Conservation (phyloP, 2,113 vertebrate genomes). For the Oenanthe oenanthe region DNA sequence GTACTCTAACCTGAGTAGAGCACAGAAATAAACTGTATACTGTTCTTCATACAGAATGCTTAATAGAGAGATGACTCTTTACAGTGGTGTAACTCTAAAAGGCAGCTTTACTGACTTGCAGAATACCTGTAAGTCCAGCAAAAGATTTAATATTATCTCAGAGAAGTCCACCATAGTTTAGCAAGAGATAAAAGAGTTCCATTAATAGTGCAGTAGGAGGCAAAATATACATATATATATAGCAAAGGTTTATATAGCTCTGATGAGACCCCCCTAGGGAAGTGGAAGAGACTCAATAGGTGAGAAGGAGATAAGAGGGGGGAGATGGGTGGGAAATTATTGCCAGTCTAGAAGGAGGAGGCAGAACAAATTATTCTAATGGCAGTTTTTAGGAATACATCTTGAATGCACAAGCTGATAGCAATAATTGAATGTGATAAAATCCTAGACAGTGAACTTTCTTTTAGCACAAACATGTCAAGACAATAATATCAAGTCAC, state of each 20-base stretch:
- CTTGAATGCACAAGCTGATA: conserved; percentile 44
- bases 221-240: neutral
- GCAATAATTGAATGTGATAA: conserved; percentile 52
- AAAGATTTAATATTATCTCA: conserved; percentile 50
- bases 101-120: conserved; percentile 49
- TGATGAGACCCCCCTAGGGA: conserved; percentile 40
- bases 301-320: conserved; percentile 21
- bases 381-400: conserved; percentile 53
- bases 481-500: conserved; percentile 16
- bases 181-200: conserved; percentile 54
- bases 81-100: conserved; percentile 43
- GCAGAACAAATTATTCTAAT: conserved; percentile 65
- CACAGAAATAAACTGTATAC: neutral
- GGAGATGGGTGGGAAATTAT: conserved; percentile 51
- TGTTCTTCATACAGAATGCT: neutral
- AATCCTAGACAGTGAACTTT: conserved; percentile 25
- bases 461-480: conserved; percentile 46
- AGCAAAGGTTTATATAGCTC: conserved; percentile 41
- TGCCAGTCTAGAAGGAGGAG: conserved; percentile 52
- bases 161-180: conserved; percentile 51
- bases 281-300: conserved; percentile 17
- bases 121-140: conserved; percentile 38
- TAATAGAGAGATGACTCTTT: conserved; percentile 6
- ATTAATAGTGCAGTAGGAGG: conserved; percentile 47
- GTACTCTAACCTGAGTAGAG: neutral